Evolutionary conservation across 2,797 vertebrate genomes (phyloP), one percentile per base, ranked within the genome.

Genomic region (Eospalax fontanierii): DNA sequence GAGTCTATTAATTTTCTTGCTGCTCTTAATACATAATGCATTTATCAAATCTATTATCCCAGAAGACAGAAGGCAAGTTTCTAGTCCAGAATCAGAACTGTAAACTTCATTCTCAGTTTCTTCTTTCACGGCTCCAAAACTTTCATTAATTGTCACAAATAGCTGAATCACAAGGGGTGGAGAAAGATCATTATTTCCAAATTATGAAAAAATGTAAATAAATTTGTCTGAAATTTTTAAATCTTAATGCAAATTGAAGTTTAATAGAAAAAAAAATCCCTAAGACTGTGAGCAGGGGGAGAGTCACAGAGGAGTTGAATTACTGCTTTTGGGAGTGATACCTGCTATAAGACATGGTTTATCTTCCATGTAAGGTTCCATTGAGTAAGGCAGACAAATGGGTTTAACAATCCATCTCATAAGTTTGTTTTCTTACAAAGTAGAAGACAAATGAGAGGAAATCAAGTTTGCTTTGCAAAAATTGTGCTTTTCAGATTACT

Each of bases 1-100:
- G n/a, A 95, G 87, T 95, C 87, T 93, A 66, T 95, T 96, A 66
- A 78, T 95, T 95, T 96, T 94, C 93, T 94, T 95, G 79, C n/a
- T 85, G 75, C 10, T 95, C 73, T 84, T 96, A n/a, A 22, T 63
- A 63, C 50, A 24, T 92, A 85, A 76, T 54, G 50, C 40, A 74
- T 85, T 95, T 96, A 81, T 59, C 76, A 97, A 50, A 93, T 84
- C 85, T 35, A n/a, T 76, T 87, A 40, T 83, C 85, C 89, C 87
- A 75, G 14, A 82, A 74, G 73, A 91, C 15, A 26, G 16, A 19
- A 93, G 40, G 59, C 33, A 65, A 61, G 26, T 91, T 70, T 91
- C 73, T 24, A 93, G 70, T 70, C 83, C 84, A 43, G 38, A 87
- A 50, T 79, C 92, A 85, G 57, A 94, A 91, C 0, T 28, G 38